Percentiles rank a stretch among this genome's conserved stretches.
phyloP scores from a whole-genome alignment of 2,888 invertebrate species.

The Clepsis dumicolana region DNA sequence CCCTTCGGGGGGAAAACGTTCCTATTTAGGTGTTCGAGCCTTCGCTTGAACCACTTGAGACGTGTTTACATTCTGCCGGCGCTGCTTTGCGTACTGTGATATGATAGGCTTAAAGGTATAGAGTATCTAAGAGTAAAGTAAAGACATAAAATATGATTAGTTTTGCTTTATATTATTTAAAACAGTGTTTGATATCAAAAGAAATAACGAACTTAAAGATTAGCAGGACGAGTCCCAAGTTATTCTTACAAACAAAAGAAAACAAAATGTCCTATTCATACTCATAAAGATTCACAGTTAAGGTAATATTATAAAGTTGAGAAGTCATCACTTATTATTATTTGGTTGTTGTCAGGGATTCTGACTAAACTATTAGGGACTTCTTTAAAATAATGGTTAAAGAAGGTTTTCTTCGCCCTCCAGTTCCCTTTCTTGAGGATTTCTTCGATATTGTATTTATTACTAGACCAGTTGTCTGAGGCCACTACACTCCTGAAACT shows the following conservation, averaged over 20 bases:
- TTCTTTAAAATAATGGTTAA: constrained; percentile 11
- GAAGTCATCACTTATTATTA: not conserved
- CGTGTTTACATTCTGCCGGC: not conserved
- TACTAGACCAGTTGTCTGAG: not conserved
- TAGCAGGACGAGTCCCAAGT: too few relatives aligned
- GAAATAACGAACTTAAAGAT: too few relatives aligned
- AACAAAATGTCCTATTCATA: too few relatives aligned
- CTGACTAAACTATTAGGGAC: not conserved
- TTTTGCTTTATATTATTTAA: not conserved
- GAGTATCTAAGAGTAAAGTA: not conserved
- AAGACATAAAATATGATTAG: not conserved
- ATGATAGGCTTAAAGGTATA: not conserved
- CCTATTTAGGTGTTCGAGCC: constrained; percentile 18
- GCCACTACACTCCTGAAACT: constrained; percentile 7
- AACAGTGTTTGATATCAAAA: too few relatives aligned
- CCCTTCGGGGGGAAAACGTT: constrained; percentile 42
- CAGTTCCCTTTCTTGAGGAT: constrained; percentile 7
- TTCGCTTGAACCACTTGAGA: constrained; percentile 21
- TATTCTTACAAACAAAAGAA: too few relatives aligned
- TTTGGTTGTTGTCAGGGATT: too few relatives aligned
- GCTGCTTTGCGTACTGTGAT: not conserved
- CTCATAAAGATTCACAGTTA: too few relatives aligned
- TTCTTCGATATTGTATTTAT: not conserved
- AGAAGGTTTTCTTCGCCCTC: constrained; percentile 7
- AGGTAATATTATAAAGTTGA: not conserved